phyloP scores from a whole-genome alignment of 2,888 invertebrate species.

The Eristalis intricaria region DNA sequence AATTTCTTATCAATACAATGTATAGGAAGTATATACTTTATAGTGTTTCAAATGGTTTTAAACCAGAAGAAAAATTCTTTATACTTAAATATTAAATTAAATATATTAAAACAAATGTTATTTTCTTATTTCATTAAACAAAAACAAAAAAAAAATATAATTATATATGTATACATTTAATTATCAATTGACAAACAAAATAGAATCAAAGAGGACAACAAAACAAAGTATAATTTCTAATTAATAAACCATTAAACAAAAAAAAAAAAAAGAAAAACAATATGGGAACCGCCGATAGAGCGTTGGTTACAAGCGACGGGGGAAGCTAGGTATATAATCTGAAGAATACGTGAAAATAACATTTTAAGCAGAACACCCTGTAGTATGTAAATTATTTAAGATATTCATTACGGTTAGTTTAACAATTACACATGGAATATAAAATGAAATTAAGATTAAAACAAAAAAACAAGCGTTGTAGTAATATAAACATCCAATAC shows the following conservation, averaged over 20 bases:
- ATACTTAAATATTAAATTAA: slow-evolving; percentile 69
- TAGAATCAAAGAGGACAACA: slow-evolving; percentile 32
- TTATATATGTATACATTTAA: slow-evolving; percentile 28
- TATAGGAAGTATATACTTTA: slow-evolving; percentile 65
- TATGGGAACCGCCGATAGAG: slow-evolving; percentile 41
- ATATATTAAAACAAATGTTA: slow-evolving; percentile 70
- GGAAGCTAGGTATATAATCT: neutral
- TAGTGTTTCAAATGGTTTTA: slow-evolving; percentile 66
- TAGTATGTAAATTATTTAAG: slow-evolving; percentile 68
- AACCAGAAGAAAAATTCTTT: slow-evolving; percentile 58
- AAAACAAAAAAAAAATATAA: neutral
- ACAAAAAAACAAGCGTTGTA: slow-evolving; percentile 49
- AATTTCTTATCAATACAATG: slow-evolving; percentile 58
- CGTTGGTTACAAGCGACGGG: slow-evolving; percentile 2
- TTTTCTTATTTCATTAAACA: slow-evolving; percentile 65
- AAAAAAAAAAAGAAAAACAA: slow-evolving; percentile 2
- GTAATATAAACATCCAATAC: slow-evolving; percentile 44
- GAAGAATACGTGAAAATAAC: slow-evolving; percentile 32
- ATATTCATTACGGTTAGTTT: slow-evolving; percentile 56
- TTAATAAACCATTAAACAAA: slow-evolving; percentile 1
- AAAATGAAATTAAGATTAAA: slow-evolving; percentile 66
- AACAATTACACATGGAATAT: slow-evolving; percentile 48
- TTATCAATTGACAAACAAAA: slow-evolving; percentile 35
- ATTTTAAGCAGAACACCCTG: slow-evolving; percentile 11
- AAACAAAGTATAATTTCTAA: neutral